phyloP scores from a whole-genome alignment of 2,797 vertebrate genomes.

The Psittacula derbiana region DNA sequence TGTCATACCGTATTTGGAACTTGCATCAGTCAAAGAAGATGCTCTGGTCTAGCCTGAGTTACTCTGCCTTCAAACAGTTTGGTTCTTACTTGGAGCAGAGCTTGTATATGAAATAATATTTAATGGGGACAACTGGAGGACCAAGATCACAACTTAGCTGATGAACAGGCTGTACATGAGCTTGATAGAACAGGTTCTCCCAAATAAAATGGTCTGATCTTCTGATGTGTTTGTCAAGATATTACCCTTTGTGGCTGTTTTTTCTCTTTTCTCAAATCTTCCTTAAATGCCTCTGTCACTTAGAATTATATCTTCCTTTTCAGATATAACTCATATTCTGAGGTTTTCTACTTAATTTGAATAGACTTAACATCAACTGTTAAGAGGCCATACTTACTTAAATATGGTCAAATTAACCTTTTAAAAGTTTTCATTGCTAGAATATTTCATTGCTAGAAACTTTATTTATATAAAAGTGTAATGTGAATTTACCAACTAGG shows the following conservation, averaged over 20 bases:
- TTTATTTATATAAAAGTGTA: neutral
- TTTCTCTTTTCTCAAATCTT: neutral
- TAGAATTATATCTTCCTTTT: neutral
- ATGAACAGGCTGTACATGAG: neutral
- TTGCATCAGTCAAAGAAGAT: neutral
- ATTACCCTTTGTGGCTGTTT: neutral
- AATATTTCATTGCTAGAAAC: neutral
- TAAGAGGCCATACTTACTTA: neutral
- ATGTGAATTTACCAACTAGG: neutral
- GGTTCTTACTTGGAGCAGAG: neutral
- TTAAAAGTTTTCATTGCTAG: neutral
- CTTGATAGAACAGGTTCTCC: neutral
- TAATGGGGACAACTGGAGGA: neutral
- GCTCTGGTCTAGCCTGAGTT: neutral
- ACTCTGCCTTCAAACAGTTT: neutral
- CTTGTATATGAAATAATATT: neutral
- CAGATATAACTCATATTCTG: neutral
- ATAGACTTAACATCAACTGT: neutral
- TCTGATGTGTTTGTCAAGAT: neutral
- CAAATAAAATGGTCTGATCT: neutral
- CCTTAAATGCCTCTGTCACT: neutral
- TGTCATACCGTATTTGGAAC: neutral
- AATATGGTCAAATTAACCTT: neutral
- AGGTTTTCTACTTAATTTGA: neutral
- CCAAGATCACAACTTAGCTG: neutral